Conservation (phyloP, 2,797 vertebrate genomes). For the Danio choprae region DNA sequence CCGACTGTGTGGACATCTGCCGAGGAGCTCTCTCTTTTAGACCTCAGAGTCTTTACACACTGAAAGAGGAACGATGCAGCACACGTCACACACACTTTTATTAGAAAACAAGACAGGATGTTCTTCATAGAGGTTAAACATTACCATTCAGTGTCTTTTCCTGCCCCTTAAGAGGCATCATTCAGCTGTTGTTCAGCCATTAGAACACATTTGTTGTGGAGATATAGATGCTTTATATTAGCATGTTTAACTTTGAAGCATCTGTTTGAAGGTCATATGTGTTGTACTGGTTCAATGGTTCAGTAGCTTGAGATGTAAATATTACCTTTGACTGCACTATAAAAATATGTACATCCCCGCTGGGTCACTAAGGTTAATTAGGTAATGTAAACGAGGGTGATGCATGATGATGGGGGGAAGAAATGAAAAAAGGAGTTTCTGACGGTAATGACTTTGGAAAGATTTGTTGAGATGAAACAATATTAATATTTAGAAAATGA, state of each 20-base stretch:
- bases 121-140: slow-evolving; percentile 53
- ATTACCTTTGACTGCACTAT: slow-evolving; percentile 6
- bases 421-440: slow-evolving; percentile 1
- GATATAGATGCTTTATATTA: slow-evolving; percentile 8
- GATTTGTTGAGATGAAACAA: slow-evolving; percentile 7
- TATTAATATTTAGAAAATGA: slow-evolving; percentile 21
- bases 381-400: slow-evolving; percentile 11
- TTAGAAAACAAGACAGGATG: slow-evolving; percentile 46
- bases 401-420: background rate
- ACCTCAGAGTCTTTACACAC: slow-evolving; percentile 51
- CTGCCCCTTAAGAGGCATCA: slow-evolving; percentile 16
- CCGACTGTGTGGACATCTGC: slow-evolving; percentile 68
- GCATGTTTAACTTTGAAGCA: slow-evolving; percentile 3
- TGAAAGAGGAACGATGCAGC: slow-evolving; percentile 37
- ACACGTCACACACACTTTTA: slow-evolving; percentile 30
- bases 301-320: background rate
- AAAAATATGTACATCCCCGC: background rate
- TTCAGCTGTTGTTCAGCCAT: slow-evolving; percentile 7
- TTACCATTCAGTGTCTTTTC: slow-evolving; percentile 13
- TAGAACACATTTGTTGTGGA: background rate
- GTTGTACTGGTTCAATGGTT: background rate
- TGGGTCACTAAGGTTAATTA: slow-evolving; percentile 15
- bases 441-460: slow-evolving; percentile 11
- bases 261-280: slow-evolving; percentile 24
- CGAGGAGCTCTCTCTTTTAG: slow-evolving; percentile 57